These are phyloP conservation scores for Neotoma lepida DNA, from an alignment of 2,113 vertebrate genomes.

Conservation along the genomic window DNA sequence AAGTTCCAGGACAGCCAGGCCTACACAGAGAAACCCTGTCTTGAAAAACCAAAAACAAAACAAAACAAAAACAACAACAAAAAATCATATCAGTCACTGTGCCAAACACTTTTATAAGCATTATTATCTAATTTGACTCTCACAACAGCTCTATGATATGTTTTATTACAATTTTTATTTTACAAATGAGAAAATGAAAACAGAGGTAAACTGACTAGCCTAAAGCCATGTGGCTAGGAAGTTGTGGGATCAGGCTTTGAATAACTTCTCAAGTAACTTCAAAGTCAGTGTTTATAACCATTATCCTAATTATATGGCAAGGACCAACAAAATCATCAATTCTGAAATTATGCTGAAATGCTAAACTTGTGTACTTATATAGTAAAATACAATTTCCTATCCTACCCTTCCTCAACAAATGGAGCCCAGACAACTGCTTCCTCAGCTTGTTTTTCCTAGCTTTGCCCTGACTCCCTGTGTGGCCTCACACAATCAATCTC, in stretches of 20 bases:
- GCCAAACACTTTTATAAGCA: neutral
- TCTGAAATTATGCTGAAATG: slow-evolving; percentile 57
- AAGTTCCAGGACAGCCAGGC: neutral
- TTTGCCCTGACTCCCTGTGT: slow-evolving; percentile 63
- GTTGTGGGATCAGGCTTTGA: slow-evolving; percentile 21
- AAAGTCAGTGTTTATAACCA: slow-evolving; percentile 45
- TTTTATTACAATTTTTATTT: slow-evolving; percentile 24
- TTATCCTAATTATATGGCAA: neutral
- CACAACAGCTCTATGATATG: neutral
- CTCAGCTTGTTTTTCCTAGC: slow-evolving; percentile 22
- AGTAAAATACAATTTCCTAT: slow-evolving; percentile 45
- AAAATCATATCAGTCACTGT: neutral
- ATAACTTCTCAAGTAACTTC: neutral
- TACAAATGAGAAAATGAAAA: slow-evolving; percentile 43
- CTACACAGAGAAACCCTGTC: neutral
- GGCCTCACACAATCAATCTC: slow-evolving; percentile 55
- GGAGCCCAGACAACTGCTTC: slow-evolving; percentile 9
- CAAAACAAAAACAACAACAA: neutral
- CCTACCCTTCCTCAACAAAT: slow-evolving; percentile 43
- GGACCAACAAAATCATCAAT: slow-evolving; percentile 31
- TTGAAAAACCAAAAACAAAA: neutral
- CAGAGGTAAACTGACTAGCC: slow-evolving; percentile 38
- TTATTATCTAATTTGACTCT: slow-evolving; percentile 1
- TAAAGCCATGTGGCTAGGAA: slow-evolving; percentile 46
- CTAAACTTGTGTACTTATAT: neutral